Conservation (phyloP, 1,140 invertebrate species). For the Temnothorax curvispinosus region DNA sequence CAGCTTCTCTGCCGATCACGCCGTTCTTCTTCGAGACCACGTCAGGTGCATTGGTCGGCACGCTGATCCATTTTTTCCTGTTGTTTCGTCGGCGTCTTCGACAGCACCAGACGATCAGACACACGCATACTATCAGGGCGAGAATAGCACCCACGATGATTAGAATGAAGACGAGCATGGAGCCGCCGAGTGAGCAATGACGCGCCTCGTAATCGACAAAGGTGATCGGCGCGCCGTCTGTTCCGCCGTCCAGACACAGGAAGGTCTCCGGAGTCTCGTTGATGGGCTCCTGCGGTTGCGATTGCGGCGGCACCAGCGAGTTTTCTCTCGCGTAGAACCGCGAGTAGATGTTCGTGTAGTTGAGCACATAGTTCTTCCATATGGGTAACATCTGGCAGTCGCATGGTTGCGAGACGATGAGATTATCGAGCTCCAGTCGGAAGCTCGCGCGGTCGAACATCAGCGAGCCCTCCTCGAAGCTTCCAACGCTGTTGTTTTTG, state of each 20-base stretch:
- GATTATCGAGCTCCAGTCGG: constrained; percentile 86
- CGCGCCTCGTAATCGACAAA: constrained; percentile 79
- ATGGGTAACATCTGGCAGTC: constrained; percentile 85
- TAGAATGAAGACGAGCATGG: constrained; percentile 78
- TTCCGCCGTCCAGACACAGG: constrained; percentile 74
- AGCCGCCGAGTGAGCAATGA: constrained; percentile 77
- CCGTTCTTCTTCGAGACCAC: constrained; percentile 83
- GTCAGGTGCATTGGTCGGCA: constrained; percentile 83
- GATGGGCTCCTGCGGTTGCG: constrained; percentile 69
- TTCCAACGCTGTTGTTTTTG: constrained; percentile 88
- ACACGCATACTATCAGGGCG: constrained; percentile 61
- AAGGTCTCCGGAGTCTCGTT: constrained; percentile 79
- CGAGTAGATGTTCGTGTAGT: constrained; percentile 81
- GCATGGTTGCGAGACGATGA: constrained; percentile 88
- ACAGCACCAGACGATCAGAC: constrained; percentile 79
- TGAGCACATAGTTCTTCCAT: constrained; percentile 84
- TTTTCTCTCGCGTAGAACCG: constrained; percentile 71
- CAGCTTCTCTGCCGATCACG: constrained; percentile 76
- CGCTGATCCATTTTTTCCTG: constrained; percentile 84
- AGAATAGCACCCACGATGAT: constrained; percentile 71
- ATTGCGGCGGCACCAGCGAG: constrained; percentile 61
- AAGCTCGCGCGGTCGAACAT: constrained; percentile 87
- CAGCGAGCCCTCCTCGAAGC: constrained; percentile 87
- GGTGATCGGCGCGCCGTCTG: constrained; percentile 64
- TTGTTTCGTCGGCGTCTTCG: constrained; percentile 72